Conservation (phyloP, 2,797 vertebrate genomes). For the Loris lydekkerianus region DNA sequence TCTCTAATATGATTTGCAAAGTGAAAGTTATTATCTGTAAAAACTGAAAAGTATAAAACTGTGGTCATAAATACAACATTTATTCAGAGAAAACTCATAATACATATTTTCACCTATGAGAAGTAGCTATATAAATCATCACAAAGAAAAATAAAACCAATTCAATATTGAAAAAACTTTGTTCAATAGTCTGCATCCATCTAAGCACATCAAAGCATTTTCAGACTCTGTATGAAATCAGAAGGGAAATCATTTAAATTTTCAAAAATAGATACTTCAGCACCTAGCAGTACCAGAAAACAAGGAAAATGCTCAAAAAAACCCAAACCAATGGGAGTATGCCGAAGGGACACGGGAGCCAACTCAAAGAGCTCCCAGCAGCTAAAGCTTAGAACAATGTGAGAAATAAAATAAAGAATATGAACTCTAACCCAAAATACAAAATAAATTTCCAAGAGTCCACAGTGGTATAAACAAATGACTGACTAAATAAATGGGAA, state of each 20-base stretch:
- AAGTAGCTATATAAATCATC: constrained; percentile 57
- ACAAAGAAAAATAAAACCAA: constrained; percentile 49
- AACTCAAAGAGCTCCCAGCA: background rate
- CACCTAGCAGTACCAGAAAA: background rate
- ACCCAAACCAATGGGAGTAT: background rate
- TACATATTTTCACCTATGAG: constrained; percentile 23
- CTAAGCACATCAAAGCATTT: constrained; percentile 45
- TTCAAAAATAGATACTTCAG: constrained; percentile 26
- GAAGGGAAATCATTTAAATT: background rate
- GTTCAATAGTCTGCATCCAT: background rate
- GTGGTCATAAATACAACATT: constrained; percentile 43
- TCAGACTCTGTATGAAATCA: constrained; percentile 58
- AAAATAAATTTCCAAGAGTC: background rate
- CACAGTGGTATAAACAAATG: background rate
- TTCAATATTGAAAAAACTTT: constrained; percentile 10
- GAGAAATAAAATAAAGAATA: constrained; percentile 16
- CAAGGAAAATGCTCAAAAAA: background rate
- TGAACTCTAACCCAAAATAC: background rate
- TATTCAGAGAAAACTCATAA: constrained; percentile 61
- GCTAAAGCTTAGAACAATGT: background rate
- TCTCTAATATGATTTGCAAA: constrained; percentile 71
- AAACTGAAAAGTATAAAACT: constrained; percentile 47
- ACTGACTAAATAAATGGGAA: background rate
- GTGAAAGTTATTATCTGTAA: constrained; percentile 21
- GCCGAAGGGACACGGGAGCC: background rate